A percentile compares a stretch with the other conserved stretches of the same genome.
Evolutionary conservation across 2,888 invertebrate species (phyloP).

Genomic region (Parnassius orleans): DNA sequence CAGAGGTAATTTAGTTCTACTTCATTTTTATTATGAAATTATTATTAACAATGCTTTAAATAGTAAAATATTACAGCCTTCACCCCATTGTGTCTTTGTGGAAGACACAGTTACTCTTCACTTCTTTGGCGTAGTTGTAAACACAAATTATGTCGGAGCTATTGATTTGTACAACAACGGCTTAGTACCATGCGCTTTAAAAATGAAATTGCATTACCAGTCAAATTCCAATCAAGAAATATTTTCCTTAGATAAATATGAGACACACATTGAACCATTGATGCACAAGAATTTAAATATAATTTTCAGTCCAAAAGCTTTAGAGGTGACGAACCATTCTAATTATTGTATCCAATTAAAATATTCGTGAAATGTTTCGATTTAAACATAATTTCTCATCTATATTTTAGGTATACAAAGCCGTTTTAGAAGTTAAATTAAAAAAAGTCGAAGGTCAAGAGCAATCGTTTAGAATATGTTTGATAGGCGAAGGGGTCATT

Average conservation of each 20-base stretch:
- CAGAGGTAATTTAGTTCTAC: slow-evolving; percentile 52
- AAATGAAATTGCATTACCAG: slow-evolving; percentile 64
- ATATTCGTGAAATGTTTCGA: not conserved
- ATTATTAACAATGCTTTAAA: no score
- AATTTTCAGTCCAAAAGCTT: slow-evolving; percentile 63
- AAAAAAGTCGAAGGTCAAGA: slow-evolving; percentile 64
- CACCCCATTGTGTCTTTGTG: slow-evolving; percentile 69
- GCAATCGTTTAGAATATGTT: slow-evolving; percentile 64
- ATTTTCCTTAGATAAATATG: slow-evolving; percentile 67
- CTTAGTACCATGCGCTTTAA: slow-evolving; percentile 62
- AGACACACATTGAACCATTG: slow-evolving; percentile 67
- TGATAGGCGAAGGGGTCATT: slow-evolving; percentile 71
- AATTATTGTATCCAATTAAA: no score
- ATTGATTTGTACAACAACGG: slow-evolving; percentile 72
- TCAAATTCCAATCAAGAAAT: slow-evolving; percentile 53
- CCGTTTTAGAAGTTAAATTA: slow-evolving; percentile 66
- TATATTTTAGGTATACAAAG: slow-evolving; percentile 60
- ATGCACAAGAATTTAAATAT: slow-evolving; percentile 64
- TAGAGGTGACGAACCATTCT: slow-evolving; percentile 46
- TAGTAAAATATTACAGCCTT: slow-evolving; percentile 50
- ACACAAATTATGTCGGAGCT: slow-evolving; percentile 51
- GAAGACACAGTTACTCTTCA: slow-evolving; percentile 69
- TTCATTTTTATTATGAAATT: not conserved
- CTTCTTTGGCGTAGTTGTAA: slow-evolving; percentile 66
- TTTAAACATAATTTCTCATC: slow-evolving; percentile 12